Evolutionary conservation across 2,888 invertebrate genomes (phyloP).

Genomic region (Chironomus riparius): DNA sequence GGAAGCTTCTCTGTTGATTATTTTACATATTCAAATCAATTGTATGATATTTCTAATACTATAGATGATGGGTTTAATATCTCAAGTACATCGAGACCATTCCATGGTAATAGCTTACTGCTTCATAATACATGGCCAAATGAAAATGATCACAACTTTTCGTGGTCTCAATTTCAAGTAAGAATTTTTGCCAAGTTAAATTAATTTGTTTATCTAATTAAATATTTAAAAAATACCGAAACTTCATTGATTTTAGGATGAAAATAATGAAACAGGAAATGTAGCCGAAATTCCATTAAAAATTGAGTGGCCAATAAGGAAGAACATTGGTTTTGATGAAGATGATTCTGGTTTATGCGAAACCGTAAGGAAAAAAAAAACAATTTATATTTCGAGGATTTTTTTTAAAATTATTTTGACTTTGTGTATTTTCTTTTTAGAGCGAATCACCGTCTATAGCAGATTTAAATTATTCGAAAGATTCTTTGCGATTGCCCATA

Average conservation of each 20-base stretch:
- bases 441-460: constrained; percentile 30
- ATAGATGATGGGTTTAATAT: constrained; percentile 31
- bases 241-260: background rate
- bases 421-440: constrained; percentile 27
- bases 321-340: constrained; percentile 23
- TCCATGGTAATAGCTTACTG: constrained; percentile 27
- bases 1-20: background rate
- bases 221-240: no score
- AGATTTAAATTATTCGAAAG: constrained; percentile 31
- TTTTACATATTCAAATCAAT: constrained; percentile 3
- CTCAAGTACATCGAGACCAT: constrained; percentile 32
- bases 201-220: no score
- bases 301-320: constrained; percentile 20
- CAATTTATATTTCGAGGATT: no score
- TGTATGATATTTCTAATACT: background rate
- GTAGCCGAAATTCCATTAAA: background rate
- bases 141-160: constrained; percentile 31
- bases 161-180: constrained; percentile 32
- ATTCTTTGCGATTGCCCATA: constrained; percentile 30
- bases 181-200: background rate
- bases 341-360: constrained; percentile 30
- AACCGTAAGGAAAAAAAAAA: no score
- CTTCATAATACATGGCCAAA: constrained; percentile 31
- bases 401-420: no score
- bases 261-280: background rate